These are phyloP conservation scores for Mirounga angustirostris DNA, from an alignment of 2,113 vertebrate genomes.

Conservation along the genomic window DNA sequence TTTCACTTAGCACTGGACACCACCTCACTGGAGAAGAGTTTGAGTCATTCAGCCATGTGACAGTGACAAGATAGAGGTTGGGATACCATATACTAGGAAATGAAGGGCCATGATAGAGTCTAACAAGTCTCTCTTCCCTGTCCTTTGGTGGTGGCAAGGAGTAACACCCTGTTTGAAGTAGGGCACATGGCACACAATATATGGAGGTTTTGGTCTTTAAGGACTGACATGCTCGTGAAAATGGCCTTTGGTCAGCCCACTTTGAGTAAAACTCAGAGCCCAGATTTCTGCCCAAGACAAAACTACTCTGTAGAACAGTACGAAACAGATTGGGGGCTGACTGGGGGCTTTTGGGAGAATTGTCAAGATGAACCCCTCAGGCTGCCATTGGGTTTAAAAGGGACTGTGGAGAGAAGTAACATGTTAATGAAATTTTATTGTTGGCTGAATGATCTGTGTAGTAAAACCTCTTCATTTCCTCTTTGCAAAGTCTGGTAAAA, in stretches of 20 bases:
- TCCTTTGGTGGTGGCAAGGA: neutral
- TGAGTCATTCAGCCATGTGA: neutral
- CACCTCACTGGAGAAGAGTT: neutral
- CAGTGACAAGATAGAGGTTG: neutral
- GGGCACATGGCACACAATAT: neutral
- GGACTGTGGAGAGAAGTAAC: neutral
- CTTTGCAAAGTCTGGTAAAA: neutral
- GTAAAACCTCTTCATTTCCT: neutral
- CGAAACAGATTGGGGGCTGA: neutral
- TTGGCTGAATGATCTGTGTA: neutral
- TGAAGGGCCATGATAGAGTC: neutral
- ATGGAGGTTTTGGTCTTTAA: neutral
- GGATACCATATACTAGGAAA: neutral
- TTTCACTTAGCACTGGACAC: neutral
- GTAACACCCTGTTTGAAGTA: neutral
- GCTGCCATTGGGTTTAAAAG: neutral
- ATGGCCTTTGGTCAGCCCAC: neutral
- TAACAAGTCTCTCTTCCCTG: neutral
- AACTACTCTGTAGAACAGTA: neutral
- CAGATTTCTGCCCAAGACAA: neutral
- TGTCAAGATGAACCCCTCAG: neutral
- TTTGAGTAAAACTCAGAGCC: neutral
- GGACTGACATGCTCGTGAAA: neutral
- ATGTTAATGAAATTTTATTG: neutral
- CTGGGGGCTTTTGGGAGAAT: neutral